Conservation (phyloP, 2,888 invertebrate genomes). For the Thereva unica region DNA sequence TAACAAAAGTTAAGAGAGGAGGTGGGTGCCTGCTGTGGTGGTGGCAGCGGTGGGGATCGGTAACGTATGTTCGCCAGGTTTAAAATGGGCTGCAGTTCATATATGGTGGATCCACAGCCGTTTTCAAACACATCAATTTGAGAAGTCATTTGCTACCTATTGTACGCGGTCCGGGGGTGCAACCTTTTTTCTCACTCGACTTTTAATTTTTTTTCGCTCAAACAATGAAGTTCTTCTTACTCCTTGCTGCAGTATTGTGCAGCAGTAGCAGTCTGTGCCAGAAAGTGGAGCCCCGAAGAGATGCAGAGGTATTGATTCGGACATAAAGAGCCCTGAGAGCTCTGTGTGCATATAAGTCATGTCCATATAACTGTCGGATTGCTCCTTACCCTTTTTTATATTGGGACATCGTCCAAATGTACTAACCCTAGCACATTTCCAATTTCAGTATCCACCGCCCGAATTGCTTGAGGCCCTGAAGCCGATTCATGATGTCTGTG, state of each 20-base stretch:
- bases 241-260: slow-evolving; percentile 24
- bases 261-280: slow-evolving; percentile 36
- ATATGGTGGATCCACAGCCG: slow-evolving; percentile 24
- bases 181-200: slow-evolving; percentile 34
- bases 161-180: slow-evolving; percentile 22
- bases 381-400: slow-evolving; percentile 16
- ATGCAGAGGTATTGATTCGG: slow-evolving; percentile 42
- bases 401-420: slow-evolving; percentile 6
- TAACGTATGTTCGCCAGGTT: slow-evolving; percentile 4
- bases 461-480: slow-evolving; percentile 44
- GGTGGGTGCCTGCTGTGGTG: background rate
- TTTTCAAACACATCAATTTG: slow-evolving; percentile 36
- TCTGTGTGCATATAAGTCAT: slow-evolving; percentile 5
- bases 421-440: slow-evolving; percentile 2
- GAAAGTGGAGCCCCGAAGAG: slow-evolving; percentile 43
- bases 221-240: slow-evolving; percentile 21
- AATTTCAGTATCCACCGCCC: slow-evolving; percentile 48
- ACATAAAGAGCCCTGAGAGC: background rate
- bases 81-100: slow-evolving; percentile 36
- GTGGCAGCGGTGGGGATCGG: background rate
- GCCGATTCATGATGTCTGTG: slow-evolving; percentile 47
- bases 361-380: slow-evolving; percentile 12
- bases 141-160: slow-evolving; percentile 17
- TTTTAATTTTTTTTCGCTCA: slow-evolving; percentile 15
- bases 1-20: too few species aligned